Base-by-base conservation (phyloP, 2,113 vertebrate genomes). In the Notiomystis cincta region DNA sequence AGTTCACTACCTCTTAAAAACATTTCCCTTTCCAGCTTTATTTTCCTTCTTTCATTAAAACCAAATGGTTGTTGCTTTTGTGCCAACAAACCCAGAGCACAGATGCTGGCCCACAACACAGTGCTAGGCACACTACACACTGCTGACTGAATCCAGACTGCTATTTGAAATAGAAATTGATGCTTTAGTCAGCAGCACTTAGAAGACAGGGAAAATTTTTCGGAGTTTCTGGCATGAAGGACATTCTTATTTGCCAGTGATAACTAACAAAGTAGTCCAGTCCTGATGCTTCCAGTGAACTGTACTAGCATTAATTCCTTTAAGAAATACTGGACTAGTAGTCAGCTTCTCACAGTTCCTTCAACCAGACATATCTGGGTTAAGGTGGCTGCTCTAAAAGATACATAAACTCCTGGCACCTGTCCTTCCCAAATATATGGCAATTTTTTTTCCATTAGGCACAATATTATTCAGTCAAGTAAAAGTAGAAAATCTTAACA, bases 31-130 rank as follows among this genome's bases (percentile, higher is more conserved):
- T 60, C 51, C 79, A 95, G 37, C 7, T n/a, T 96, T 86, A 37
- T 58, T 82, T 92, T 92, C 45, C 31, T 85, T 93, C 70, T 80
- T 85, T 90, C 67, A 75, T 91, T 75, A 81, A 90, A 94, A 35
- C 44, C 48, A 84, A 92, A 90, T 14, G 48, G 64, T 64, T 86
- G 48, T 18, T 78, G 48, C 20, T 77, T 93, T 92, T 71, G 44
- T 67, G 80, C 38, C 87, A 92, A 47, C 28, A 72, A 82, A 87
- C n/a, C 73, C 82, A 88, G 90, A 88, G 80, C 58, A 57, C 45
- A 95, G 72, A 83, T 8, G 54, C 76, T 70, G 71, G 67, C 58
- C 45, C 38, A 81, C 58, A 54, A 24, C 30, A 70, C 33, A 27
- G 16, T 31, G 47, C 90, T 78, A 67, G 45, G 75, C 70, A 90